A percentile compares a stretch with the other conserved stretches of the same genome.
Evolutionary conservation across 2,113 vertebrate species (phyloP).

Genomic region (Aphyosemion australe): DNA sequence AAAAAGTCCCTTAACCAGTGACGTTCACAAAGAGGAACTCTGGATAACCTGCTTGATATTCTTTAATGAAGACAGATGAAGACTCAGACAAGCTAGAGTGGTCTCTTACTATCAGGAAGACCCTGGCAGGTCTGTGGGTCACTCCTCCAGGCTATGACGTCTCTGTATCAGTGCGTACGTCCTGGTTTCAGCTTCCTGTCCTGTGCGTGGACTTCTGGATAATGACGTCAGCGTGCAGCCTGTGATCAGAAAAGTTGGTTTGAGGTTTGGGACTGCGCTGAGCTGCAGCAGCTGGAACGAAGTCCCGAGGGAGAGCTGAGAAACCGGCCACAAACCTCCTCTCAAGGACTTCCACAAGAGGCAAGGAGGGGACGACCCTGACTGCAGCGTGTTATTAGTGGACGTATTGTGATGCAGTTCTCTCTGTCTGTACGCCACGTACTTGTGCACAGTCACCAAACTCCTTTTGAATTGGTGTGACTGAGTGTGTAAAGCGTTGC

Average conservation of each 20-base stretch:
- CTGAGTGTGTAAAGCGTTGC: slow-evolving; percentile 17
- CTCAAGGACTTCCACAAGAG: slow-evolving; percentile 28
- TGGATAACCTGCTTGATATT: too few relatives aligned
- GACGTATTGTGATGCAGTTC: slow-evolving; percentile 49
- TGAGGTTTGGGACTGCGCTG: slow-evolving; percentile 40
- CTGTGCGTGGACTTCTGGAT: slow-evolving; percentile 32
- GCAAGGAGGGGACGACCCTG: slow-evolving; percentile 20
- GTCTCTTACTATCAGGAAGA: slow-evolving; percentile 3
- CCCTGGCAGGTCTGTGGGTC: slow-evolving; percentile 11
- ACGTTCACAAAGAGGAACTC: too few relatives aligned
- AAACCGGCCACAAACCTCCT: slow-evolving; percentile 60
- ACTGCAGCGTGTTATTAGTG: slow-evolving; percentile 47
- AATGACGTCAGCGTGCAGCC: slow-evolving; percentile 63
- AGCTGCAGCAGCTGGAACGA: slow-evolving; percentile 60
- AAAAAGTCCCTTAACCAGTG: too few relatives aligned
- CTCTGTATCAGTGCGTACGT: slow-evolving; percentile 29
- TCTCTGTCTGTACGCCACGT: slow-evolving; percentile 31
- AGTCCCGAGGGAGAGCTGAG: slow-evolving; percentile 67
- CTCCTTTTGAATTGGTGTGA: slow-evolving; percentile 33
- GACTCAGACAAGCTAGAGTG: too few relatives aligned
- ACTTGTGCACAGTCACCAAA: slow-evolving; percentile 44
- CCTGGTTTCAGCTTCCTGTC: slow-evolving; percentile 22
- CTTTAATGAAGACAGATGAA: too few relatives aligned
- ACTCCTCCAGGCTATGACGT: slow-evolving; percentile 41
- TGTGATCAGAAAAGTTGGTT: slow-evolving; percentile 28